Percentiles rank a stretch among this genome's conserved stretches.
Evolutionary conservation across 2,888 invertebrate species (phyloP).

Genomic region (Erebia ligea): DNA sequence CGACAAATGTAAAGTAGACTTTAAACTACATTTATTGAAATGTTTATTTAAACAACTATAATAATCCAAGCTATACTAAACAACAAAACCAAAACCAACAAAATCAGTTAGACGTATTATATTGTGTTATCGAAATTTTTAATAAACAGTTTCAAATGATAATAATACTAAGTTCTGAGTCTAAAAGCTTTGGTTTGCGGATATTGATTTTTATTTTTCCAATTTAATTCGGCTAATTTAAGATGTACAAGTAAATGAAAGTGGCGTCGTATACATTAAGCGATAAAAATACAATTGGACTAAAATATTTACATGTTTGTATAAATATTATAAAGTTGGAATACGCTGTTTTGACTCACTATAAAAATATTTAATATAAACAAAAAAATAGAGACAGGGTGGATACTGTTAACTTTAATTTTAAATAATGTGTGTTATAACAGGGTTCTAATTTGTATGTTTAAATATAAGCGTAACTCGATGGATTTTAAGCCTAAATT

Average conservation of each 20-base stretch:
- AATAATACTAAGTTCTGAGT: background rate
- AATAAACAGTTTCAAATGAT: no score
- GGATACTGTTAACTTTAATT: background rate
- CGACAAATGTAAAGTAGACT: no score
- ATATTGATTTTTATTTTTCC: background rate
- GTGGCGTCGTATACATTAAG: background rate
- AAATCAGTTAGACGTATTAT: background rate
- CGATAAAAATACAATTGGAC: background rate
- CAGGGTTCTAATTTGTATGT: background rate
- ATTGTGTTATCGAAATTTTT: no score
- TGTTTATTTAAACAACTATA: background rate
- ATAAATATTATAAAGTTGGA: background rate
- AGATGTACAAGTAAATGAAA: background rate
- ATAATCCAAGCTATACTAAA: background rate
- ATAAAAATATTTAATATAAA: no score
- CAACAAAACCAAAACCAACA: background rate
- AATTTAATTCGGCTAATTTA: background rate
- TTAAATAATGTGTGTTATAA: background rate
- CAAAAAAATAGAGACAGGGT: no score
- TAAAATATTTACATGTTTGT: background rate
- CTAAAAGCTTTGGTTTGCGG: constrained; percentile 2
- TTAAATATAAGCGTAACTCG: constrained; percentile 2
- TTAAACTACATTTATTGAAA: background rate
- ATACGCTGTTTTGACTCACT: no score
- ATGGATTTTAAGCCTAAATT: background rate